These are phyloP conservation scores for Pelvicachromis taeniatus DNA, from an alignment of 2,113 vertebrate species.

Conservation along the genomic window DNA sequence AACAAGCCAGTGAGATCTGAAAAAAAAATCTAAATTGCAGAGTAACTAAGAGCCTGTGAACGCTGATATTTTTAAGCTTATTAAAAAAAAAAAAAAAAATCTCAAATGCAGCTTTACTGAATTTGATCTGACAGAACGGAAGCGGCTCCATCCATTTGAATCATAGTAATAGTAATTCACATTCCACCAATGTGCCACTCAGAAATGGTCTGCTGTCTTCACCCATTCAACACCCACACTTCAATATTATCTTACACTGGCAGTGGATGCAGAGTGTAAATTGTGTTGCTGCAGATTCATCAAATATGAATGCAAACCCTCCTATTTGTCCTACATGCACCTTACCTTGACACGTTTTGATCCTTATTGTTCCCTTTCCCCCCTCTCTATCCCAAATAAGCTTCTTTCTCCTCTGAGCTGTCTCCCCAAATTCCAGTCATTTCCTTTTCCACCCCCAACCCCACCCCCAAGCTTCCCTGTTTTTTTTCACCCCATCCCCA, in stretches of 20 bases:
- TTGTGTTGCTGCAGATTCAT: neutral
- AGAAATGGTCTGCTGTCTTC: neutral
- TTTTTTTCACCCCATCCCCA: neutral
- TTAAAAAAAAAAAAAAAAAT: neutral
- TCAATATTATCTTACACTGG: neutral
- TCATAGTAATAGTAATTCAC: neutral
- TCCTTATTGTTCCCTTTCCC: neutral
- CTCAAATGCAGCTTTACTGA: neutral
- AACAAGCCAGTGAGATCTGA: neutral
- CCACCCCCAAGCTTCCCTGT: neutral
- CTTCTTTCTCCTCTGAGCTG: neutral
- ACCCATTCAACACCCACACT: neutral
- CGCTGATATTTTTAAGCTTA: neutral
- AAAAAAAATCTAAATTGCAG: neutral
- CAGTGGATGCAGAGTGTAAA: neutral
- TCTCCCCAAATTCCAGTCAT: slow-evolving; percentile 13
- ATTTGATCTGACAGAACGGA: neutral
- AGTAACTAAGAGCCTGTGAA: neutral
- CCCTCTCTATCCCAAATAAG: neutral
- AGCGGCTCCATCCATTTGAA: neutral
- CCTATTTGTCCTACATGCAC: neutral
- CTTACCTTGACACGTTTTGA: neutral
- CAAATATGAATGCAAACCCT: neutral
- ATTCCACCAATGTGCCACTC: neutral
- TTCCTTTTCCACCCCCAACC: neutral